Evolutionary conservation across 2,113 vertebrate genomes (phyloP).

Genomic region (Macquaria australasica): DNA sequence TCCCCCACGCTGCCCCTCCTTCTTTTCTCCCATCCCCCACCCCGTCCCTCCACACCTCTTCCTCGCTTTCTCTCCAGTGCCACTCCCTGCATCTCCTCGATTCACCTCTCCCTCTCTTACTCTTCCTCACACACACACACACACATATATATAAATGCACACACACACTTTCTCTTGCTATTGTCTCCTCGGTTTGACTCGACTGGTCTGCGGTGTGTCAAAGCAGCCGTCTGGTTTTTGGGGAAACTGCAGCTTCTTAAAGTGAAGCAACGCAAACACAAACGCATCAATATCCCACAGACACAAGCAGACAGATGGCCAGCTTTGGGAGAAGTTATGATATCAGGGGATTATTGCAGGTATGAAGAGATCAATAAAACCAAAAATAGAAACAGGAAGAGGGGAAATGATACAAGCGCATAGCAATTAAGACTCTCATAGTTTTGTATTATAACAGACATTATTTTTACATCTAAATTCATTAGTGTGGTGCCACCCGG

Average conservation of each 20-base stretch:
- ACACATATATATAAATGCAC: neutral
- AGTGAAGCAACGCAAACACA: slow-evolving; percentile 1
- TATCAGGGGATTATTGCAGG: slow-evolving; percentile 2
- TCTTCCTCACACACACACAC: neutral
- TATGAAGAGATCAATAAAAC: neutral
- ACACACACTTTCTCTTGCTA: slow-evolving; percentile 13
- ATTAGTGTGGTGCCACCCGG: neutral
- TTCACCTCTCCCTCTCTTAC: slow-evolving; percentile 32
- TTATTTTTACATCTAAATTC: neutral
- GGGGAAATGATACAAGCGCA: fast-evolving
- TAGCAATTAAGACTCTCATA: neutral
- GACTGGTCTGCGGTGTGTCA: slow-evolving; percentile 5
- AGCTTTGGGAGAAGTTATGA: slow-evolving; percentile 20
- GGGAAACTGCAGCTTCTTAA: slow-evolving; percentile 8
- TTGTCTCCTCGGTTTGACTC: slow-evolving; percentile 30
- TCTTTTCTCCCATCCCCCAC: slow-evolving; percentile 70
- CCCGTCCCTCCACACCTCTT: slow-evolving; percentile 62
- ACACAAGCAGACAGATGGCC: slow-evolving; percentile 47
- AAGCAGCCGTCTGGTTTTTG: slow-evolving; percentile 14
- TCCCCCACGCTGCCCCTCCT: slow-evolving; percentile 68
- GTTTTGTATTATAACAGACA: too few species aligned
- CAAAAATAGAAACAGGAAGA: neutral
- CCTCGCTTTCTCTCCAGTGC: slow-evolving; percentile 53
- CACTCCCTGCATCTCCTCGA: slow-evolving; percentile 69
- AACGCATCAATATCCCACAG: slow-evolving; percentile 10